Base-by-base conservation (phyloP, 2,113 vertebrate species). In the Ursus arctos region DNA sequence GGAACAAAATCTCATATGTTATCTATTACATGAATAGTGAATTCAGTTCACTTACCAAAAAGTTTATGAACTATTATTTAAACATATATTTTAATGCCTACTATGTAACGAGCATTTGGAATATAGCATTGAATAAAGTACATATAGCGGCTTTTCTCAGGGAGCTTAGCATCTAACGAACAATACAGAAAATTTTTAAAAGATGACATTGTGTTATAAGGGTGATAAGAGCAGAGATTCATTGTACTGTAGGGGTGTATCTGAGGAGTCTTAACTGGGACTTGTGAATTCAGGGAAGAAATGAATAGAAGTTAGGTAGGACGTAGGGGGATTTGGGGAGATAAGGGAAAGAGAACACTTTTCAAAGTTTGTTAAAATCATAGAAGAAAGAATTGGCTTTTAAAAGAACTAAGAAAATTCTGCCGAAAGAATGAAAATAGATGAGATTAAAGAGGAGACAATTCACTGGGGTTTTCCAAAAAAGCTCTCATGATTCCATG, bases 1-100 rank as follows among this genome's bases (percentile, higher is more conserved):
- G 69, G 24, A 51, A 26, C 86, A 71, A 77, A 67, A 36, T 93
- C 79, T 79, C 5, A 89, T 79, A 21, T n/a, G 63, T 53, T 40
- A 81, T 84, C 83, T 88, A 59, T 57, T 77, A 59, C 31, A 85
- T 69, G 51, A 69, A 86, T 49, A 89, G 12, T 96, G 47, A 96
- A 33, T 77, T 47, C 14, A 82, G 3, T 43, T 84, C 12, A 71
- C 4, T 79, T 93, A 71, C 33, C 26, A 93, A 71, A 63, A 88
- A 12, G 47, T 74, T 88, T 74, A 92, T 26, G 43, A 67, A 65
- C 36, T 82, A 55, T 77, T 93, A 82, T 40, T 76, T 67, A 85
- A 89, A 71, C 5, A 89, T 43, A 2, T 81, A 40, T 93, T 82
- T 96, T 77, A 84, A 84, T 51, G 93, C 11, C 21, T 57, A 63